phyloP scores from a whole-genome alignment of 2,113 vertebrate genomes.

The Heptranchias perlo region DNA sequence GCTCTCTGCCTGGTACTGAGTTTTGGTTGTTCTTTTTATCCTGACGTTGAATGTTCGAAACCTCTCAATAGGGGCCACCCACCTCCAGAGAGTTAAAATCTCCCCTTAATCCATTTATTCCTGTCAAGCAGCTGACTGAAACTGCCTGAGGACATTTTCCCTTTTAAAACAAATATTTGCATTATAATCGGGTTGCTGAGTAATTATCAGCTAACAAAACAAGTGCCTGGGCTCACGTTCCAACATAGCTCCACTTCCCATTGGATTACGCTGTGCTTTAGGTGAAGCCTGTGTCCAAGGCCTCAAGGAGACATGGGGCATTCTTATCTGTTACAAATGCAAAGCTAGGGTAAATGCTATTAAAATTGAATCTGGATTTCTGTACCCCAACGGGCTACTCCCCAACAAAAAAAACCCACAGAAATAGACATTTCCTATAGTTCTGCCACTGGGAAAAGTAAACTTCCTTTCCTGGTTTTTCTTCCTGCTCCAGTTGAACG shows the following conservation, averaged over 20 bases:
- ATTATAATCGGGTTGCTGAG: background rate
- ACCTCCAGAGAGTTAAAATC: background rate
- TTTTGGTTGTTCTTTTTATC: background rate
- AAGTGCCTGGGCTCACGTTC: background rate
- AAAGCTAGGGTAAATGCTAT: background rate
- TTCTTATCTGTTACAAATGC: background rate
- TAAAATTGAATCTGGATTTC: background rate
- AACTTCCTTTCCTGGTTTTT: background rate
- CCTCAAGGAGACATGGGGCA: too few species aligned
- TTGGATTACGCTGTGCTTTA: background rate
- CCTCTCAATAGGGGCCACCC: background rate
- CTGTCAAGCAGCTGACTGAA: background rate
- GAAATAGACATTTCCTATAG: background rate
- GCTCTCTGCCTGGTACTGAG: background rate
- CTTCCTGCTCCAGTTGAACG: background rate
- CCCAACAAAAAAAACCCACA: background rate
- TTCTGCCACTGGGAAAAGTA: background rate
- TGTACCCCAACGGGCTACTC: background rate
- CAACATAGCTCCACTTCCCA: background rate
- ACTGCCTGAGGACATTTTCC: background rate
- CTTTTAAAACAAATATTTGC: conserved; percentile 15
- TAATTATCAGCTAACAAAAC: background rate
- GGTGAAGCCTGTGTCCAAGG: background rate
- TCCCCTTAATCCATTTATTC: background rate
- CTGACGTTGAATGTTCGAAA: background rate